Base-by-base conservation (phyloP, 1,140 invertebrate genomes). In the Sweltsa coloradensis region DNA sequence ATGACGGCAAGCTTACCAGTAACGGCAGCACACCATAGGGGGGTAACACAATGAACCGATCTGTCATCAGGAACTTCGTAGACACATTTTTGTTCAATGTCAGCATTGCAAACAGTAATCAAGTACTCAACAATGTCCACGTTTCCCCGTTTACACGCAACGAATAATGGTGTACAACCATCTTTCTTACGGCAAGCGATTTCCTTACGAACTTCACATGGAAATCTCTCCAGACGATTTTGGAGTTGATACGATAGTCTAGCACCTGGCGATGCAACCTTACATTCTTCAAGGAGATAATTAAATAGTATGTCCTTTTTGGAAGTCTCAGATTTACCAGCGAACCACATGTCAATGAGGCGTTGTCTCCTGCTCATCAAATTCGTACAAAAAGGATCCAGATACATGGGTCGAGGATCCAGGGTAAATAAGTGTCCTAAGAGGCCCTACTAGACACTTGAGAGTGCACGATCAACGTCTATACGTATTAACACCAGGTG, bases 11-110 rank as follows among this genome's bases (percentile, higher is more conserved):
- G 58, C 52, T 82, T 80, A 13, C 88, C 88, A n/a, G 85, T 83
- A 5, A 94, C 89, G 5, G 89, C 83, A 11, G 89, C 88, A 68
- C 86, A 91, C 90, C 88, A 94, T n/a, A 95, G 64, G 11, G 89
- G 89, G 1, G 89, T 89, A 0, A 91, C 89, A 56, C 73, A 75
- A 66, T 92, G 87, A 19, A 82, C 76, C 25, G 83, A 80, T 53
- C 75, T 69, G 53, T 82, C 79, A 55, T 81, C 76, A 1, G 74
- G 73, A 6, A 80, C 78, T 65, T 84, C 81, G 57, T 81, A 85
- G 22, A 79, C 66, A 55, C 90, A 89, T 46, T 79, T 72, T 60
- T 89, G 85, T 64, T 94, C 89, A 6, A 92, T 75, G 57, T 91
- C 80, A 5, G 86, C 87, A 54, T 75, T 70, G 61, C 90, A 94